Base-by-base conservation (phyloP, 2,888 invertebrate species). In the Cosmia trapezina region DNA sequence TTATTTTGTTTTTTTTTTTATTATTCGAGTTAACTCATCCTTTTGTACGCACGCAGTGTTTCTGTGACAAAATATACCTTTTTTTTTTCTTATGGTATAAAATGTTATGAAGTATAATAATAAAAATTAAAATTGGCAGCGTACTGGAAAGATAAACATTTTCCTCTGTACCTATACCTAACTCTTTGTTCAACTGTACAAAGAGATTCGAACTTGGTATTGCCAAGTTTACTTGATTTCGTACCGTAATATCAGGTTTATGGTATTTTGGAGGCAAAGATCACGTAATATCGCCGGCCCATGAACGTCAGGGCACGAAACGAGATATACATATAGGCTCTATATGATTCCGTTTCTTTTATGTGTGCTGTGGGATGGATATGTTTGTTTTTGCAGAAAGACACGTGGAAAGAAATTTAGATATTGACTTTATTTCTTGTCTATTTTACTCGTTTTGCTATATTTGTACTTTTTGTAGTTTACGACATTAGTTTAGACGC, bases 271-370 rank as follows among this genome's bases (percentile, higher is more conserved):
- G 53, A 61, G 77, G 41, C 63, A 65, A 41, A 73, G 66, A 78
- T 78, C 75, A 75, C 61, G 81, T 80, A 80, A 80, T 74, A 75
- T 70, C 61, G 33, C 14, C 22, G 61, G 51, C 56, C 76, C 76
- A 59, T 62, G 68, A 68, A 75, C 22, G 69, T 80, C 65, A 65
- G 54, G 65, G 19, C n/a, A 54, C 53, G 78, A 56, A 61, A 65
- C 61, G 51, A 64, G 56, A 80, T 61, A 73, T 77, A 22, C 8
- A n/a, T 33, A 33, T 3, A 28, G 3, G 2, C 47, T n/a, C 3
- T 14, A n/a, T 33, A 80, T 64, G 72, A 64, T 79, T 65, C 60
- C 11, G 59, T 73, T 74, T 59, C 54, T 65, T 73, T 49, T 59
- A 72, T 47, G 57, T 57, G n/a, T 53, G 61, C 51, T 28, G 60